Conservation (phyloP, 2,888 invertebrate species). For the Limnephilus rhombicus region DNA sequence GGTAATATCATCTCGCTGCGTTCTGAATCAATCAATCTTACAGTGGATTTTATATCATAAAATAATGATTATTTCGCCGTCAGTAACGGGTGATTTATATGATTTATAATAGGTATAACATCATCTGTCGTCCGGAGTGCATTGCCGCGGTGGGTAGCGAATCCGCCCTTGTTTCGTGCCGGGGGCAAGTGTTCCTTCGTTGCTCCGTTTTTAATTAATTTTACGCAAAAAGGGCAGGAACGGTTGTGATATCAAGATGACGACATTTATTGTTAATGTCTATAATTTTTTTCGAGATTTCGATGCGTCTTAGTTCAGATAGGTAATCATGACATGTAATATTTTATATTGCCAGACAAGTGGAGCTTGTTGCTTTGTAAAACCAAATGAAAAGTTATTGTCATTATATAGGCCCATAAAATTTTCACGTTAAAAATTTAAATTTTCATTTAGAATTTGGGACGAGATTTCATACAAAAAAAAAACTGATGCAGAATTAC, state of each 20-base stretch:
- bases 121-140: constrained; percentile 6
- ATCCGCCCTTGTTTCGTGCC: constrained; percentile 5
- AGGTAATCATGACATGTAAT: background rate
- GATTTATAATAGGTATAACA: constrained; percentile 2
- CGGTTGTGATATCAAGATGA: background rate
- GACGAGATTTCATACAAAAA: too few species aligned
- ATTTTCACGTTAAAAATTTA: too few species aligned
- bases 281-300: background rate
- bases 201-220: background rate
- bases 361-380: too few species aligned
- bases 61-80: constrained; percentile 5
- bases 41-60: background rate
- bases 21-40: constrained; percentile 28
- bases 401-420: too few species aligned
- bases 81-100: constrained; percentile 18
- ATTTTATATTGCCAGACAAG: too few species aligned
- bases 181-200: background rate
- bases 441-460: too few species aligned
- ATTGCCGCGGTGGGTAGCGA: background rate
- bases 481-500: too few species aligned
- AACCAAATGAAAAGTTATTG: too few species aligned
- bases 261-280: background rate
- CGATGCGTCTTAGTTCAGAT: background rate
- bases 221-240: background rate
- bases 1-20: background rate